Percentiles rank a stretch among this genome's conserved stretches.
These are phyloP conservation scores for Sialis fuliginosa DNA, from an alignment of 2,888 invertebrate genomes.

Conservation along the genomic window DNA sequence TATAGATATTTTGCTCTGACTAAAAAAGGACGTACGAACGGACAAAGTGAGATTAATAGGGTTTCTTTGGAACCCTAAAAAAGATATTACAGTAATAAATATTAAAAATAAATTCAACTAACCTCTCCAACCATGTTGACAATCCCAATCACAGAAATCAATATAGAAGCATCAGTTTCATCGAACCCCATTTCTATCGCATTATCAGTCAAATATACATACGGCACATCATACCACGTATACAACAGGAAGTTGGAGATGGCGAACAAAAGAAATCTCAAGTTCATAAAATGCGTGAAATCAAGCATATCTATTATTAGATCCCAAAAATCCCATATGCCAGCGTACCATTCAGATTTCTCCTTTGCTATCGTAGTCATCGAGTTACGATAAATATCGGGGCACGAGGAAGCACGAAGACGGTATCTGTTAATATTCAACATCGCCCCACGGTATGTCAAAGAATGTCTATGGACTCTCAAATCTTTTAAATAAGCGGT, in stretches of 20 bases:
- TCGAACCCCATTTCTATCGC: slow-evolving; percentile 53
- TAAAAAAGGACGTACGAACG: too few species aligned
- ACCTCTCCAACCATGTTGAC: slow-evolving; percentile 81
- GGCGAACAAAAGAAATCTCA: slow-evolving; percentile 58
- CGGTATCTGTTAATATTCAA: slow-evolving; percentile 66
- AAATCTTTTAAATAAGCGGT: slow-evolving; percentile 57
- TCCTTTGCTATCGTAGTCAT: slow-evolving; percentile 75
- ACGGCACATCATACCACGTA: slow-evolving; percentile 86
- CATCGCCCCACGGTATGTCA: slow-evolving; percentile 76
- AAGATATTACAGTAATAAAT: too few species aligned
- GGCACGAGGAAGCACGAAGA: slow-evolving; percentile 71
- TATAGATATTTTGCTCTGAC: too few species aligned
- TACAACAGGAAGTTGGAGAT: slow-evolving; percentile 80
- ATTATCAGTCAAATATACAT: slow-evolving; percentile 75
- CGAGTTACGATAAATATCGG: slow-evolving; percentile 74
- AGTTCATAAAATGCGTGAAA: slow-evolving; percentile 61
- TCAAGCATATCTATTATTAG: slow-evolving; percentile 61
- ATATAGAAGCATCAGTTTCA: slow-evolving; percentile 55
- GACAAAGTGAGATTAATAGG: too few species aligned
- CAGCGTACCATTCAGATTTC: slow-evolving; percentile 55
- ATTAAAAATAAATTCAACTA: slow-evolving; percentile 19
- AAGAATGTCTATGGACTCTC: slow-evolving; percentile 54
- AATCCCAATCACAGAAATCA: slow-evolving; percentile 75
- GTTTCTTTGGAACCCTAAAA: too few species aligned
- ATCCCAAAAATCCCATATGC: slow-evolving; percentile 61